Conservation (phyloP, 1,140 invertebrate species). For the Brachionus rubens region DNA sequence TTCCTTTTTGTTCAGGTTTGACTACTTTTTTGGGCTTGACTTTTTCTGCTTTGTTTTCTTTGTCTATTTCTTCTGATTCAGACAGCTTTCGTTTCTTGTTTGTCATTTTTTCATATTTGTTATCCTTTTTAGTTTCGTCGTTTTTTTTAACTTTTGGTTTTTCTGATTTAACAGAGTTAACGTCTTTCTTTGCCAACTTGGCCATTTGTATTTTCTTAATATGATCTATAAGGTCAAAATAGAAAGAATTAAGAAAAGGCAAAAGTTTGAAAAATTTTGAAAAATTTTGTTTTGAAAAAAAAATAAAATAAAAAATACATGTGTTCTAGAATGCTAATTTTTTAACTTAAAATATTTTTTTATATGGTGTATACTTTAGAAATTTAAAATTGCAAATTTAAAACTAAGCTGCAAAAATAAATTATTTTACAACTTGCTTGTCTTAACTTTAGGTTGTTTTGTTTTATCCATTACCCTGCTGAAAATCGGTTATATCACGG, state of each 20-base stretch:
- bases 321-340: neutral
- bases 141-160: neutral
- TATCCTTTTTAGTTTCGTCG: neutral
- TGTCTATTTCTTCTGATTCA: neutral
- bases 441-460: too few relatives aligned
- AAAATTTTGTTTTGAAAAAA: neutral
- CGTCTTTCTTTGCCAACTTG: neutral
- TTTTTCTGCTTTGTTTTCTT: neutral
- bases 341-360: too few relatives aligned
- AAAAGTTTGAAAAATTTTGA: neutral
- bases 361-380: too few relatives aligned
- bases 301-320: neutral
- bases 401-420: too few relatives aligned
- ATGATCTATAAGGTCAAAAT: too few relatives aligned
- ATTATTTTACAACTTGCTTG: too few relatives aligned
- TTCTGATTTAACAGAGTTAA: neutral
- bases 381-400: too few relatives aligned
- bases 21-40: neutral
- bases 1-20: neutral
- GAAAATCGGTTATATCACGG: too few relatives aligned
- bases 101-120: neutral
- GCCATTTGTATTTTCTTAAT: neutral
- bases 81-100: neutral
- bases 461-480: too few relatives aligned
- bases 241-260: too few relatives aligned